These are phyloP conservation scores for Neomicropteryx cornuta DNA, from an alignment of 1,140 invertebrate species.

Conservation along the genomic window DNA sequence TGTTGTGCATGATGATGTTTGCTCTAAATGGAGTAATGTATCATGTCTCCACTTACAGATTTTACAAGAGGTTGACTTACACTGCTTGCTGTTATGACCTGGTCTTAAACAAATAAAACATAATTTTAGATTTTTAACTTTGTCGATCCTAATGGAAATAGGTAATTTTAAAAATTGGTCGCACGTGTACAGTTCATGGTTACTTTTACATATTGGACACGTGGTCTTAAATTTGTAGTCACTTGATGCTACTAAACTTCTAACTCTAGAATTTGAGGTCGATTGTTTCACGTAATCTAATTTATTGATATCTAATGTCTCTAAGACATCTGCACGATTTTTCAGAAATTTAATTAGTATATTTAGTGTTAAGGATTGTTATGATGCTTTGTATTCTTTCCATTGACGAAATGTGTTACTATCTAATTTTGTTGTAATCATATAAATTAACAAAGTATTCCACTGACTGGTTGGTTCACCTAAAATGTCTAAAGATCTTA, in stretches of 20 bases:
- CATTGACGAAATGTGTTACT: constrained; percentile 5
- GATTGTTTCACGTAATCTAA: constrained; percentile 1
- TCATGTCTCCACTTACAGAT: constrained; percentile 6
- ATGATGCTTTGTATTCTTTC: constrained; percentile 8
- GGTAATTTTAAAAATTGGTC: constrained; percentile 1
- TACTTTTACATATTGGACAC: constrained; percentile 5
- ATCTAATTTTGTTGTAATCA: constrained; percentile 5
- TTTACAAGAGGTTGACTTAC: constrained; percentile 5
- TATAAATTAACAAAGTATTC: constrained; percentile 7
- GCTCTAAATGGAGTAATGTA: constrained; percentile 4
- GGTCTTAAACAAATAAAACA: constrained; percentile 5
- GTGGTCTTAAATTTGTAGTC: background rate
- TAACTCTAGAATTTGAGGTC: background rate
- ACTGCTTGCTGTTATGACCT: constrained; percentile 1
- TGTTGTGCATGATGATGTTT: no score
- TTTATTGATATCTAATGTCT: constrained; percentile 4
- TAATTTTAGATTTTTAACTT: background rate
- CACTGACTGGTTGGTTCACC: constrained; percentile 6
- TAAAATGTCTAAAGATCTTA: constrained; percentile 4
- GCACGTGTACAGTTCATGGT: constrained; percentile 5
- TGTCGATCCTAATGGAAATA: constrained; percentile 1
- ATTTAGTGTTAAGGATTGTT: no score
- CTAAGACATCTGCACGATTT: no score
- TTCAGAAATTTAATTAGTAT: constrained; percentile 1
- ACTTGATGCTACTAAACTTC: constrained; percentile 4